Conservation (phyloP, 2,888 invertebrate species). For the Melanophora roralis region DNA sequence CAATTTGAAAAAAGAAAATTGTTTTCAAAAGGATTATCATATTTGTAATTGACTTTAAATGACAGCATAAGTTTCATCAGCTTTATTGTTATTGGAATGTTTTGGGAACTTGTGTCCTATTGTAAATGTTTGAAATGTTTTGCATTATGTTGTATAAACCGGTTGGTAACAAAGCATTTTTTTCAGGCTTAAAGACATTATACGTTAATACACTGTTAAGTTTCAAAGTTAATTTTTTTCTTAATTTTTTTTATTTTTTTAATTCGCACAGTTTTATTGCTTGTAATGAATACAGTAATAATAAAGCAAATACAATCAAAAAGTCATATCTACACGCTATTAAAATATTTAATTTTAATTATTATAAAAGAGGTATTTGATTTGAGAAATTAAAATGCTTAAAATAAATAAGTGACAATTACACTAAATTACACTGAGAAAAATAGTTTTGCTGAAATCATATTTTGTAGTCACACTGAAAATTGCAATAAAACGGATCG, state of each 20-base stretch:
- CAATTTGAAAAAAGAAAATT: slow-evolving; percentile 40
- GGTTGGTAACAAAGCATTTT: background rate
- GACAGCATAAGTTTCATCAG: background rate
- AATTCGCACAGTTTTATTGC: slow-evolving; percentile 38
- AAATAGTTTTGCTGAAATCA: background rate
- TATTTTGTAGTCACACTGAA: too few species aligned
- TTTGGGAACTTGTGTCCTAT: background rate
- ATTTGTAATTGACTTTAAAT: slow-evolving; percentile 41
- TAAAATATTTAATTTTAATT: slow-evolving; percentile 43
- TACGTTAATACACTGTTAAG: background rate
- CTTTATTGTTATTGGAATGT: slow-evolving; percentile 16
- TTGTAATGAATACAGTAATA: background rate
- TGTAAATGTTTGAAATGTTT: slow-evolving; percentile 29
- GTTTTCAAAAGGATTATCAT: too few species aligned
- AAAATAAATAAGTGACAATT: background rate
- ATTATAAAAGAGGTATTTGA: background rate
- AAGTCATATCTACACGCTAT: slow-evolving; percentile 6
- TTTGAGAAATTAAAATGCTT: background rate
- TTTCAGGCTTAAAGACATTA: slow-evolving; percentile 16
- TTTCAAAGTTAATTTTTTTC: background rate
- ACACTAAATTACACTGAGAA: background rate
- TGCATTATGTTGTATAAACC: background rate
- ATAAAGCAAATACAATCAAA: background rate
- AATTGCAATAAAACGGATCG: too few species aligned
- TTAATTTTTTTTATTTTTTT: background rate